phyloP scores from a whole-genome alignment of 2,888 invertebrate species.

The Sinohyriopsis cumingii region DNA sequence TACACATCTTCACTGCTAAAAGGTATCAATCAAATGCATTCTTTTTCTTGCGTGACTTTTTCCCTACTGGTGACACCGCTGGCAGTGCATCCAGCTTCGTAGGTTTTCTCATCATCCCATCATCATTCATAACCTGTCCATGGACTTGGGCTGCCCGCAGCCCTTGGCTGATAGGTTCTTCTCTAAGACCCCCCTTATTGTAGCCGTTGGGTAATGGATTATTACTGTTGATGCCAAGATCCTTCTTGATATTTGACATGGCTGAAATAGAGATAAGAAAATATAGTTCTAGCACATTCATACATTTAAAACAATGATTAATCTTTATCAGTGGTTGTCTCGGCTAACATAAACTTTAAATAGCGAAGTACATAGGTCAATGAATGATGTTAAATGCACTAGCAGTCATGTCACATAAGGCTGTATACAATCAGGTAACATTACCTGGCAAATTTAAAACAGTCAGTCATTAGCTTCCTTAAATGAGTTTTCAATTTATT shows the following conservation, averaged over 20 bases:
- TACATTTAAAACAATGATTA: too few relatives aligned
- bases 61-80: conserved; percentile 52
- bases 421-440: neutral
- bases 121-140: conserved; percentile 60
- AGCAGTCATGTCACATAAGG: too few relatives aligned
- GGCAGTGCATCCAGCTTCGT: conserved; percentile 74
- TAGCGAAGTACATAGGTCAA: too few relatives aligned
- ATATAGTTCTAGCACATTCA: neutral
- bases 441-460: neutral
- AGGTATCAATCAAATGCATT: neutral
- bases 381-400: too few relatives aligned
- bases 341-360: too few relatives aligned
- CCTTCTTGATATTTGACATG: conserved; percentile 53
- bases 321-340: too few relatives aligned
- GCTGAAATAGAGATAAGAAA: conserved; percentile 31
- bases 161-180: conserved; percentile 63
- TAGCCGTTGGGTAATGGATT: conserved; percentile 32
- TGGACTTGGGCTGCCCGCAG: conserved; percentile 67
- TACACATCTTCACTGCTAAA: too few relatives aligned
- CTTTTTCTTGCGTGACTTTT: conserved; percentile 25
- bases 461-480: too few relatives aligned
- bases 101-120: conserved; percentile 68
- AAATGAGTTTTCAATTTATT: too few relatives aligned
- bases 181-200: conserved; percentile 39
- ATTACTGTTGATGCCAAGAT: conserved; percentile 30